phyloP scores from a whole-genome alignment of 2,888 invertebrate genomes.

The Acheta domesticus region DNA sequence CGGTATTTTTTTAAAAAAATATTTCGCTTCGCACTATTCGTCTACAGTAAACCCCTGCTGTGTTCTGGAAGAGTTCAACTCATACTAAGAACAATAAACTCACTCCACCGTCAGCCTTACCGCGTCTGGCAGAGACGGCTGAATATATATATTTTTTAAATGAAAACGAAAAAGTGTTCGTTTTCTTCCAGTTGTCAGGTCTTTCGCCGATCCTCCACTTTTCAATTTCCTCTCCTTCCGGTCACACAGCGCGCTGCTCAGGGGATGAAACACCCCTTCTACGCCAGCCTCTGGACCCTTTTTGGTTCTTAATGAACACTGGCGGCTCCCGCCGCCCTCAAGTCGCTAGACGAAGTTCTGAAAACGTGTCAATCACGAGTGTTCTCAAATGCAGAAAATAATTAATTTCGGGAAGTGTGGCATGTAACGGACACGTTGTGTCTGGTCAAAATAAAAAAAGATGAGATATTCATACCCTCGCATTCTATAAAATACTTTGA shows the following conservation, averaged over 20 bases:
- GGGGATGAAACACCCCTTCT: constrained; percentile 18
- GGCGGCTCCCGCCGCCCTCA: background rate
- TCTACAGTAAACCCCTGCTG: too few species aligned
- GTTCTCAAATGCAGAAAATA: background rate
- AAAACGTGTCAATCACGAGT: constrained; percentile 18
- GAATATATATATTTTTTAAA: background rate
- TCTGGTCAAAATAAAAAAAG: too few species aligned
- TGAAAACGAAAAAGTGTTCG: background rate
- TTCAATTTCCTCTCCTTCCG: constrained; percentile 11
- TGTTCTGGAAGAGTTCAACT: too few species aligned
- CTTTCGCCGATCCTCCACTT: constrained; percentile 18
- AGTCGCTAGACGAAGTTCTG: background rate
- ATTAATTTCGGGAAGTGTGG: background rate
- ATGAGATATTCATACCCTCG: too few species aligned
- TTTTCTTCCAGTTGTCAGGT: constrained; percentile 9
- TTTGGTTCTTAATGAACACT: background rate
- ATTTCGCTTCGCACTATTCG: too few species aligned
- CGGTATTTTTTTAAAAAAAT: too few species aligned
- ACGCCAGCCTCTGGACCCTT: background rate
- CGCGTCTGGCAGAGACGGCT: background rate
- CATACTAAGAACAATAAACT: too few species aligned
- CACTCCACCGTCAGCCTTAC: background rate
- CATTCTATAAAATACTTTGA: too few species aligned
- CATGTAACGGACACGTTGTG: too few species aligned
- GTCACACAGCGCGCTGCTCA: background rate